A percentile compares a stretch with the other conserved stretches of the same genome.
Conservation (phyloP, 1,140 invertebrate genomes). For the Mercenaria mercenaria region DNA sequence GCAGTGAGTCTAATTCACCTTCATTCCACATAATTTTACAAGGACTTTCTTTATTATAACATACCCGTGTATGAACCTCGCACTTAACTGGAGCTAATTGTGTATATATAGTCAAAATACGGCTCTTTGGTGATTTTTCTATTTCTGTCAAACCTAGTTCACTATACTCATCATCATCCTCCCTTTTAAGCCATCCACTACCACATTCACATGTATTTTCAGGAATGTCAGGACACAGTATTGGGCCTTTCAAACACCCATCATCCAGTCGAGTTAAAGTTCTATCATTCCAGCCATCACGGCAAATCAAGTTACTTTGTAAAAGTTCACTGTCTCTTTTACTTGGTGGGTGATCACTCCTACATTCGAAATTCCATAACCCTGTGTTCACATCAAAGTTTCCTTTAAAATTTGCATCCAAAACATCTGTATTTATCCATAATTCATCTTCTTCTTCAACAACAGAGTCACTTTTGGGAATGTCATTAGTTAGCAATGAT, state of each 20-base stretch:
- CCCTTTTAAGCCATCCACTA: conserved; percentile 32
- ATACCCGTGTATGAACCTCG: conserved; percentile 32
- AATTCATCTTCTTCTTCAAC: not conserved
- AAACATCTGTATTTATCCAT: not conserved
- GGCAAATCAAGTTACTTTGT: not conserved
- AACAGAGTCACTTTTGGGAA: not conserved
- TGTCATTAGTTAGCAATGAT: not conserved
- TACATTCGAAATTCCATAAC: conserved; percentile 44
- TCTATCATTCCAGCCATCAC: not conserved
- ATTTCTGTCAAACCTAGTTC: not conserved
- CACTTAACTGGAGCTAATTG: conserved; percentile 35
- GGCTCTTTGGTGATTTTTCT: conserved; percentile 4
- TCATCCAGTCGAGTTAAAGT: not conserved
- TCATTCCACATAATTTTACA: conserved; percentile 66
- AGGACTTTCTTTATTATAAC: conserved; percentile 29
- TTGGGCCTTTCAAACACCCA: conserved; percentile 56
- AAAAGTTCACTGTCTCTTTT: conserved; percentile 8
- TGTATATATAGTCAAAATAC: conserved; percentile 38
- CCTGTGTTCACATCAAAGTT: conserved; percentile 44
- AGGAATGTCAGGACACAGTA: conserved; percentile 32
- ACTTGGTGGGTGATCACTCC: conserved; percentile 6
- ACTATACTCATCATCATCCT: conserved; percentile 4
- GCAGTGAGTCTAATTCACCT: conserved; percentile 44
- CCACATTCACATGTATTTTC: conserved; percentile 16
- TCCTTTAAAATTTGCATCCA: not conserved